Evolutionary conservation across 2,797 vertebrate genomes (phyloP), one percentile per base, ranked within the genome.

Genomic region (Tinamus major): DNA sequence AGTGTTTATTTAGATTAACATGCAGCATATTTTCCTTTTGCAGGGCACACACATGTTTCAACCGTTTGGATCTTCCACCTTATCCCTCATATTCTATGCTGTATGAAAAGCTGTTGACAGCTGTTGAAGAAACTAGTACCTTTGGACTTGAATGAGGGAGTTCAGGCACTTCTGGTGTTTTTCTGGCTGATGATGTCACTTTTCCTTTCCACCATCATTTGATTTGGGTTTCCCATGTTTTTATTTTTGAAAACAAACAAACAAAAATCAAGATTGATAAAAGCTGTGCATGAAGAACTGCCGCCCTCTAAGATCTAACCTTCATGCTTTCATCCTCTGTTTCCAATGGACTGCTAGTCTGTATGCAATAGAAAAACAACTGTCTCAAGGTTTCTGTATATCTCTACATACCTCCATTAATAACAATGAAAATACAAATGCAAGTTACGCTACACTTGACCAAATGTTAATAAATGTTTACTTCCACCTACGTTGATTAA

Each of bases 61-160:
- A 99, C 96, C 98, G 99, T 48, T 97, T 99, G 97, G 99, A 99
- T 98, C 98, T 99, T 95, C 99, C 99, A 85, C 98, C 99, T 2
- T 99, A 99, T 94, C 98, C 99, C 13, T 99, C 99, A 0, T 99
- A 99, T 97, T 98, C 98, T 83, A 98, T 99, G 98, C 97, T 99
- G 80, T 99, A 99, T 56, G 99, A 99, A 95, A 99, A 99, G 97
- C 97, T 99, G 85, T 97, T 99, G 92, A 98, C 98, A 37, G 99
- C 99, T 20, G 99, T 99, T 96, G 99, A 99, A 98, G 99, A 99
- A 97, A 99, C 99, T 87, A 99, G 99, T 97, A 99, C 99, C 71
- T 99, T 99, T 97, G 98, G 98, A 97, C 98, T 99, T 89, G 98
- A 98, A 97, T 98, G 95, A 98, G 92, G 89, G 83, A 63, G 55